These are phyloP conservation scores for Eclectus roratus DNA, from an alignment of 2,113 vertebrate species.

Conservation along the genomic window DNA sequence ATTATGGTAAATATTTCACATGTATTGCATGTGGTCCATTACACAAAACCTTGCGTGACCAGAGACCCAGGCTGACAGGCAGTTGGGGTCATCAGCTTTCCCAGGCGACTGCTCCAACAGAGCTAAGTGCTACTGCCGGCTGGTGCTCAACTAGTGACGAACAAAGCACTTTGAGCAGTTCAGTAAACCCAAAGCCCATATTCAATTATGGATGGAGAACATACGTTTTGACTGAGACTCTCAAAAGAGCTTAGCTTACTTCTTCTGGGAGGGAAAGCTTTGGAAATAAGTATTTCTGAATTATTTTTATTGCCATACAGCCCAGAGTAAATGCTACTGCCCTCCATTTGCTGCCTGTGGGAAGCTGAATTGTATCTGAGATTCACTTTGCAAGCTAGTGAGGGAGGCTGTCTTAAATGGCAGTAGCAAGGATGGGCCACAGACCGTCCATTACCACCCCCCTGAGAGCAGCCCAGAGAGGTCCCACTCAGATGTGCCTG, in stretches of 20 bases:
- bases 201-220: not conserved
- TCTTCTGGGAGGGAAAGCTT: not conserved
- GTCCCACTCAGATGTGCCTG: not conserved
- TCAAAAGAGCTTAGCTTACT: not conserved
- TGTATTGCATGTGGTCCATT: not conserved
- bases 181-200: not conserved
- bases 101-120: not conserved
- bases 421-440: not conserved
- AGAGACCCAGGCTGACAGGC: not conserved
- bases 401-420: not conserved
- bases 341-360: not conserved
- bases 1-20: slow-evolving; percentile 4
- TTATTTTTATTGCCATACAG: not conserved
- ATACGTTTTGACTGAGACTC: not conserved
- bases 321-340: not conserved
- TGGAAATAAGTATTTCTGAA: not conserved
- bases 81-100: not conserved
- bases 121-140: not conserved
- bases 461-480: not conserved
- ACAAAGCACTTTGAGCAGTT: not conserved
- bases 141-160: rapidly evolving
- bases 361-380: not conserved
- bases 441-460: rapidly evolving
- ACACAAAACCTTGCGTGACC: not conserved
- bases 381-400: not conserved